These are phyloP conservation scores for Ectobius pallidus DNA, from an alignment of 2,888 invertebrate genomes.

Conservation along the genomic window DNA sequence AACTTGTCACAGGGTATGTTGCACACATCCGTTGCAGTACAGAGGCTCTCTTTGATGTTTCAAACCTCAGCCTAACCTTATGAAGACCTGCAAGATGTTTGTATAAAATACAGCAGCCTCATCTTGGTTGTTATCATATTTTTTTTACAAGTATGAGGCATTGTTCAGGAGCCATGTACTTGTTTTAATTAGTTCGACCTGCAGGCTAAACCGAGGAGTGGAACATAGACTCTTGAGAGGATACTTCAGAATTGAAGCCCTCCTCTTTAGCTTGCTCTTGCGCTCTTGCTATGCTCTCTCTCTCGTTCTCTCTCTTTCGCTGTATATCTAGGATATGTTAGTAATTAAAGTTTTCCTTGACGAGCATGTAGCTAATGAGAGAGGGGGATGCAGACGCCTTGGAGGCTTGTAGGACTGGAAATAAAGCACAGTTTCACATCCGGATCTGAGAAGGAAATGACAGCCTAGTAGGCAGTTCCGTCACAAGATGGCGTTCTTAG, in stretches of 20 bases:
- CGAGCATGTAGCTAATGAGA: conserved; percentile 6
- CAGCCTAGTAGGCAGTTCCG: not conserved
- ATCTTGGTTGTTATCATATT: not conserved
- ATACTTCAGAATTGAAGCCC: not conserved
- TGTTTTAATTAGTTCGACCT: conserved; percentile 3
- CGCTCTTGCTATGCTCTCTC: too few species aligned
- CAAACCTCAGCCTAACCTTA: not conserved
- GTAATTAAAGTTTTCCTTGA: conserved; percentile 26
- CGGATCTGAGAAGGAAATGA: not conserved
- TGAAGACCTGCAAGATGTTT: not conserved
- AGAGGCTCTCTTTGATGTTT: not conserved
- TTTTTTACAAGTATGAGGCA: not conserved
- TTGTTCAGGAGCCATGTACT: conserved; percentile 1
- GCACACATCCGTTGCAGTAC: not conserved
- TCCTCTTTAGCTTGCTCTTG: too few species aligned
- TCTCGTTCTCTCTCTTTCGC: too few species aligned
- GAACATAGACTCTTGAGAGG: conserved; percentile 13
- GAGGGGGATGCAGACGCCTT: not conserved
- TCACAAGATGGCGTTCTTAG: not conserved
- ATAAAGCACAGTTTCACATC: not conserved
- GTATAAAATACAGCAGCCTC: not conserved
- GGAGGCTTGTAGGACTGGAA: not conserved
- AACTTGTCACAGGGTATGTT: conserved; percentile 3
- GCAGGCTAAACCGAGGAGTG: not conserved
- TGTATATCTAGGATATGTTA: too few species aligned